These are phyloP conservation scores for Otus scops DNA, from an alignment of 2,797 vertebrate species.

Conservation along the genomic window DNA sequence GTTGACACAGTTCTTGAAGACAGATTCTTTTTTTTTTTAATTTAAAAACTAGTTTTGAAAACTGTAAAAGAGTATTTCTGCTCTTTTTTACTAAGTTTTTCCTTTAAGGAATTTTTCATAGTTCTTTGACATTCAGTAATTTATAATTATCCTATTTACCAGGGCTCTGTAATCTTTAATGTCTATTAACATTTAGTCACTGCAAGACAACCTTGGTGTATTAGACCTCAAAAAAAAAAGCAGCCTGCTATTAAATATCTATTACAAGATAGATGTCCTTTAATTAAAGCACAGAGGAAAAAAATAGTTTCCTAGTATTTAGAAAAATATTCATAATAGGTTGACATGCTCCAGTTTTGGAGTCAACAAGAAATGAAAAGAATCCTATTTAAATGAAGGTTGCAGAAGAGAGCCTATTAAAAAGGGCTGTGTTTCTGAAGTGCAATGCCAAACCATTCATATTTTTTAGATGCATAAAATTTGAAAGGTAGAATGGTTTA, in stretches of 20 bases:
- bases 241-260: neutral
- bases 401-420: neutral
- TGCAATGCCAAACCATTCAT: neutral
- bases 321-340: neutral
- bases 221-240: neutral
- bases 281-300: neutral
- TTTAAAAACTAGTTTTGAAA: neutral
- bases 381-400: neutral
- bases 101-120: neutral
- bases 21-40: neutral
- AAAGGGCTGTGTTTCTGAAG: neutral
- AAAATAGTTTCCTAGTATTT: neutral
- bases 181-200: neutral
- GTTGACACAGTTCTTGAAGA: neutral
- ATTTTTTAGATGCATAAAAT: neutral
- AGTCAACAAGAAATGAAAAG: neutral
- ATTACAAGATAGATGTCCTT: neutral
- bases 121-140: neutral
- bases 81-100: neutral
- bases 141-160: neutral
- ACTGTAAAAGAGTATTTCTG: neutral
- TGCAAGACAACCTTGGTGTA: neutral
- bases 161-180: neutral
- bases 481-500: neutral
- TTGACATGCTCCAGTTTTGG: neutral